Evolutionary conservation across 1,140 invertebrate genomes (phyloP).

Genomic region (Macrosteles quadrilineatus): DNA sequence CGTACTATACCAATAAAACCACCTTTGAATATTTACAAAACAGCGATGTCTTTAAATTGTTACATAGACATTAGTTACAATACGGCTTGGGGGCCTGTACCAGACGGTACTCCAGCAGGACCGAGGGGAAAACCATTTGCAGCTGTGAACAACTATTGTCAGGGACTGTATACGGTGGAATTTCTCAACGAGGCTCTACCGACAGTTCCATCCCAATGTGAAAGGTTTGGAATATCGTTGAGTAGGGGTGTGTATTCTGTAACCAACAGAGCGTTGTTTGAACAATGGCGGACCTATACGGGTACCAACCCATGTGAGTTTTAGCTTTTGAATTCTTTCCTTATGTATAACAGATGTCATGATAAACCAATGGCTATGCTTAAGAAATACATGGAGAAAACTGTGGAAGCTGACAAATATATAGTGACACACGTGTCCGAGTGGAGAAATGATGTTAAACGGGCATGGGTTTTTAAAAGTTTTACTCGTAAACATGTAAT

Average conservation of each 20-base stretch:
- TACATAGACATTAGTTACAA: conserved; percentile 5
- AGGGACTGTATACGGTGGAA: neutral
- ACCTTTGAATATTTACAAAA: neutral
- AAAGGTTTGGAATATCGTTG: neutral
- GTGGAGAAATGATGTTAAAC: neutral
- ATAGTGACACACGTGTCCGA: neutral
- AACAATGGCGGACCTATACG: neutral
- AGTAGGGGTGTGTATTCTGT: neutral
- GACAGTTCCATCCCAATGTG: neutral
- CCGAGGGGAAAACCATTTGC: neutral
- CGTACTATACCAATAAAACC: neutral
- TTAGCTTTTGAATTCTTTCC: neutral
- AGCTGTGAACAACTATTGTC: neutral
- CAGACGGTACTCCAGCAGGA: neutral
- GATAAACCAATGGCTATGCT: neutral
- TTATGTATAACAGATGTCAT: neutral
- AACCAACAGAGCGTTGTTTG: neutral
- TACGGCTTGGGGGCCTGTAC: neutral
- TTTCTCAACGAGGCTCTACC: neutral
- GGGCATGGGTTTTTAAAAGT: neutral
- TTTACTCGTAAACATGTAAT: neutral
- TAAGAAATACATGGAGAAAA: neutral
- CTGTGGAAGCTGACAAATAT: neutral
- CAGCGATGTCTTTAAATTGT: neutral
- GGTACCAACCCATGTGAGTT: neutral